These are phyloP conservation scores for Parnassius smintheus DNA, from an alignment of 2,888 invertebrate species.

Conservation along the genomic window DNA sequence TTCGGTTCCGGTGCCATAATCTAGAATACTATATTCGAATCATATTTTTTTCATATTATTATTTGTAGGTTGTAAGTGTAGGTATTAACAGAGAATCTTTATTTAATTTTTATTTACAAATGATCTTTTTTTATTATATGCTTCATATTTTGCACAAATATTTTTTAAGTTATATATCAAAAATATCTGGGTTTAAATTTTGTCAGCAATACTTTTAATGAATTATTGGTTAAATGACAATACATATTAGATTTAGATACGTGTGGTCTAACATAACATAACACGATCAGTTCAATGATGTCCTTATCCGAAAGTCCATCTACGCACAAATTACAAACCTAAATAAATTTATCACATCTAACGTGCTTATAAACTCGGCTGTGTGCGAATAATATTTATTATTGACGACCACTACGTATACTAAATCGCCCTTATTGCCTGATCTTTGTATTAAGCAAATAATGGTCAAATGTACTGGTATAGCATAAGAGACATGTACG, in stretches of 20 bases:
- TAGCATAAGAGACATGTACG: conserved; percentile 34
- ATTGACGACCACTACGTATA: too few species aligned
- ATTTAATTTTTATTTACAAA: neutral
- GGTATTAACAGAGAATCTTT: neutral
- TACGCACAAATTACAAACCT: too few species aligned
- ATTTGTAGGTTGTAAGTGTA: neutral
- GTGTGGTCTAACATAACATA: neutral
- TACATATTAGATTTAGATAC: neutral
- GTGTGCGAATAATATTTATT: too few species aligned
- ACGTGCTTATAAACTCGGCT: too few species aligned
- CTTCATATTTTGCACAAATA: conserved; percentile 2
- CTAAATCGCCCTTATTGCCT: too few species aligned
- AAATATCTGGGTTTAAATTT: too few species aligned
- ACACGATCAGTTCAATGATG: too few species aligned
- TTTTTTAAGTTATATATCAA: neutral
- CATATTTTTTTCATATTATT: conserved; percentile 2
- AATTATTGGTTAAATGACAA: neutral
- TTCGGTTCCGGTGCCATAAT: conserved; percentile 15
- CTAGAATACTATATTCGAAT: conserved; percentile 7
- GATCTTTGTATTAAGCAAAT: neutral
- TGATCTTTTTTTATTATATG: neutral
- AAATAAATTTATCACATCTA: too few species aligned
- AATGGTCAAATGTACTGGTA: neutral
- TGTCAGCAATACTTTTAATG: neutral
- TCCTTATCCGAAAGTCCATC: too few species aligned